Evolutionary conservation across 2,888 invertebrate species (phyloP).

Genomic region (Cataglyphis altisquamis): DNA sequence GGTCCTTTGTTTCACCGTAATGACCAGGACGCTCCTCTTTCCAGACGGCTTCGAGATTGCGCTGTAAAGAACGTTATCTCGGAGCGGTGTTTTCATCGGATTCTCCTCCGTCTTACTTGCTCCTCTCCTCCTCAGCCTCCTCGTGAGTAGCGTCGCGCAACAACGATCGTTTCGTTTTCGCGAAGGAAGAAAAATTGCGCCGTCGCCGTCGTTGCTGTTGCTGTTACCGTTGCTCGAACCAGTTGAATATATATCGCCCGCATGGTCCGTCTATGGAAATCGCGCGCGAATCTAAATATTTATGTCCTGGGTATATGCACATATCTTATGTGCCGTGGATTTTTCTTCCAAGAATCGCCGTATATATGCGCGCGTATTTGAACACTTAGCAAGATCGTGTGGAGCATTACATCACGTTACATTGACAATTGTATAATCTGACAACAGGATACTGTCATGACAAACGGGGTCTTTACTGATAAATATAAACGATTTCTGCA

Average conservation of each 20-base stretch:
- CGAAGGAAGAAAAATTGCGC: slow-evolving; percentile 59
- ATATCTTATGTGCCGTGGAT: slow-evolving; percentile 51
- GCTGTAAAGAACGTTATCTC: slow-evolving; percentile 64
- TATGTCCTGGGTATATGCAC: slow-evolving; percentile 54
- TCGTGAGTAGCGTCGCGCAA: slow-evolving; percentile 37
- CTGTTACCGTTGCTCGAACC: slow-evolving; percentile 39
- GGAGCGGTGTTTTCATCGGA: slow-evolving; percentile 60
- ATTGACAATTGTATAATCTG: slow-evolving; percentile 35
- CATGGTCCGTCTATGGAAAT: slow-evolving; percentile 62
- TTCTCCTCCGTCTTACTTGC: slow-evolving; percentile 51
- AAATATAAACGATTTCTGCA: slow-evolving; percentile 19
- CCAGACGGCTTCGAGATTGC: slow-evolving; percentile 50
- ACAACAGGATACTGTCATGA: slow-evolving; percentile 11
- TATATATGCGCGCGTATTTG: slow-evolving; percentile 11
- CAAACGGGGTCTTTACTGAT: slow-evolving; percentile 12
- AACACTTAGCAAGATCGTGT: slow-evolving; percentile 42
- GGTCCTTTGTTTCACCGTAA: slow-evolving; percentile 56
- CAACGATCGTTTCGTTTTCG: slow-evolving; percentile 59
- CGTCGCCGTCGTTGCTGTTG: neutral
- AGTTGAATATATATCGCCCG: slow-evolving; percentile 56
- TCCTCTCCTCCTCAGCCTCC: slow-evolving; percentile 4
- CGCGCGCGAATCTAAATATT: slow-evolving; percentile 63
- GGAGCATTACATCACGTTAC: neutral
- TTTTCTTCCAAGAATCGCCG: slow-evolving; percentile 36
- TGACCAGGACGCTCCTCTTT: slow-evolving; percentile 46